A percentile compares a stretch with the other conserved stretches of the same genome.
Conservation (phyloP, 2,888 invertebrate species). For the Anthophora plumipes region DNA sequence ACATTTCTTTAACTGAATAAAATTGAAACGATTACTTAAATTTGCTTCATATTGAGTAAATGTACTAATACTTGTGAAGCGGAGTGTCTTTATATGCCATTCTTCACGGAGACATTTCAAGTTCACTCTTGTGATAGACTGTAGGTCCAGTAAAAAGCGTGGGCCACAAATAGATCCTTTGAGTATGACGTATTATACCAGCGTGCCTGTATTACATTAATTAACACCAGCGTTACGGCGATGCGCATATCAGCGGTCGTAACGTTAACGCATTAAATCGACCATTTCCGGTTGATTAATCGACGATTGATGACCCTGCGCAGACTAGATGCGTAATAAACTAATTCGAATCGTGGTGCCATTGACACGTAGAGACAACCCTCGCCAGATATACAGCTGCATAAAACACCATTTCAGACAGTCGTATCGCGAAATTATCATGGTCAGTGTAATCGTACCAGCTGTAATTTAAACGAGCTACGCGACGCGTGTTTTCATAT, state of each 20-base stretch:
- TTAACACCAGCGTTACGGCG: constrained; percentile 64
- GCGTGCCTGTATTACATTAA: constrained; percentile 69
- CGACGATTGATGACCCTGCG: constrained; percentile 75
- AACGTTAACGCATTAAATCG: constrained; percentile 75
- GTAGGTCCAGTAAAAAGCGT: neutral
- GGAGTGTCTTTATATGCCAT: too few relatives aligned
- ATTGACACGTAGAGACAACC: constrained; percentile 44
- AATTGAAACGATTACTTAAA: too few relatives aligned
- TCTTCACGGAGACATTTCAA: too few relatives aligned
- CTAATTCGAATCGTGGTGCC: constrained; percentile 53
- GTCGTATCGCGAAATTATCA: constrained; percentile 9
- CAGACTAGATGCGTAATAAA: constrained; percentile 69
- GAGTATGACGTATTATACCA: constrained; percentile 27
- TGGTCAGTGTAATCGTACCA: neutral
- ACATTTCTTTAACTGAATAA: too few relatives aligned
- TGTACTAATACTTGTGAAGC: too few relatives aligned
- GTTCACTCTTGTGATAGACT: neutral
- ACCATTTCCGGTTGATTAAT: constrained; percentile 75
- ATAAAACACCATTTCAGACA: constrained; percentile 45
- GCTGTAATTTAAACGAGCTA: constrained; percentile 10
- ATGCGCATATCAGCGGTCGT: constrained; percentile 63
- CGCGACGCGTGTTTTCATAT: neutral
- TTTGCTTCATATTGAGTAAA: too few relatives aligned
- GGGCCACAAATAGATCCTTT: neutral
- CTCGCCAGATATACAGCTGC: constrained; percentile 25